Conservation (phyloP, 1,140 invertebrate genomes). For the Contarinia nasturtii region DNA sequence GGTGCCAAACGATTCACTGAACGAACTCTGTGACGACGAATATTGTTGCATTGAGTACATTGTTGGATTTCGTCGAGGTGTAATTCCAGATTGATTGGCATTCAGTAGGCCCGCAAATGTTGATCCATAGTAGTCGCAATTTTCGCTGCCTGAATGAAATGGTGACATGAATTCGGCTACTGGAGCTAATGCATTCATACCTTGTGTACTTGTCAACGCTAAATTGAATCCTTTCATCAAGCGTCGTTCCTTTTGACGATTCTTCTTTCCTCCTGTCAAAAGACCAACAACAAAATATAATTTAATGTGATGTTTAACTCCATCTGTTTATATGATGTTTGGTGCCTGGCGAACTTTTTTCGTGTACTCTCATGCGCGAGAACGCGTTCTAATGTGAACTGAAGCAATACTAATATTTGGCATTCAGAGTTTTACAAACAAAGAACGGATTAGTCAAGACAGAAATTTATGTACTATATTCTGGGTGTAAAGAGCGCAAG, state of each 20-base stretch:
- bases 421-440: no score
- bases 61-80: slow-evolving; percentile 21
- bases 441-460: no score
- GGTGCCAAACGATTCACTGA: slow-evolving; percentile 13
- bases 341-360: no score
- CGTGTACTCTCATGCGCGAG: no score
- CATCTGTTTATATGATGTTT: no score
- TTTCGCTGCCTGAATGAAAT: slow-evolving; percentile 30
- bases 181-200: slow-evolving; percentile 36
- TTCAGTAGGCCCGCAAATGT: slow-evolving; percentile 20
- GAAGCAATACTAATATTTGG: no score
- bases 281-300: not conserved
- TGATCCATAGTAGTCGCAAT: slow-evolving; percentile 17
- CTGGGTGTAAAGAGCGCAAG: no score
- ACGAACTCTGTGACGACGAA: slow-evolving; percentile 22
- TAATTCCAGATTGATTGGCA: slow-evolving; percentile 20
- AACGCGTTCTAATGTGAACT: no score
- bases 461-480: no score
- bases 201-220: slow-evolving; percentile 38
- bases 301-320: not conserved
- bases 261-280: slow-evolving; percentile 70
- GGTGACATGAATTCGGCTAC: slow-evolving; percentile 57
- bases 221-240: slow-evolving; percentile 92
- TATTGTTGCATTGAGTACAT: slow-evolving; percentile 19
- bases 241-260: slow-evolving; percentile 75